Conservation (phyloP, 2,888 invertebrate species). For the Metalampra italica region DNA sequence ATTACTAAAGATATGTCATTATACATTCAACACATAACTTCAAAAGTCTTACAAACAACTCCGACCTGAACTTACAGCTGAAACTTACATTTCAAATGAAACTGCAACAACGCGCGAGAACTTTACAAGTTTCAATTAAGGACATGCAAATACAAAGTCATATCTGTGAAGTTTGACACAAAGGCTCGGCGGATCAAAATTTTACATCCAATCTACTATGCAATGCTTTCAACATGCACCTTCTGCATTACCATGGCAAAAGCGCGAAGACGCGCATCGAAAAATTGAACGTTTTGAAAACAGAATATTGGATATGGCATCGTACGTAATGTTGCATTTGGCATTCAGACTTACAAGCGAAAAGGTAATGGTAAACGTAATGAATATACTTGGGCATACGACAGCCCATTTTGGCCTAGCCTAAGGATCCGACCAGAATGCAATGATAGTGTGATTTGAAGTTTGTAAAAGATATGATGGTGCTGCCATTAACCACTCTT, state of each 20-base stretch:
- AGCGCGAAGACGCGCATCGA: conserved; percentile 19
- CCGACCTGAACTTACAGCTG: background rate
- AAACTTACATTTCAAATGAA: background rate
- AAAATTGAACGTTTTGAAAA: background rate
- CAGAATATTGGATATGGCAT: background rate
- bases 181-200: conserved; percentile 41
- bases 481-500: no score
- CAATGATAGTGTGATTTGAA: no score
- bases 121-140: conserved; percentile 20
- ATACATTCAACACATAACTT: no score
- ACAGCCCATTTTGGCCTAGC: no score
- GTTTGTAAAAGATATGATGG: no score
- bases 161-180: conserved; percentile 20
- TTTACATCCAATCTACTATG: conserved; percentile 49
- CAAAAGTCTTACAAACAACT: background rate
- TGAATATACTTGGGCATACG: no score
- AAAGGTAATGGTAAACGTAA: no score
- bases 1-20: no score
- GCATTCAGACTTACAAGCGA: background rate
- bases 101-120: conserved; percentile 8
- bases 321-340: no score
- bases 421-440: no score
- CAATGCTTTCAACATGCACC: conserved; percentile 35
- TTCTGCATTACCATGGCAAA: conserved; percentile 53
- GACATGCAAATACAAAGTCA: conserved; percentile 10